Evolutionary conservation across 2,888 invertebrate species (phyloP), one percentile per base, ranked within the genome.

Genomic region (Heteropelma amictum): DNA sequence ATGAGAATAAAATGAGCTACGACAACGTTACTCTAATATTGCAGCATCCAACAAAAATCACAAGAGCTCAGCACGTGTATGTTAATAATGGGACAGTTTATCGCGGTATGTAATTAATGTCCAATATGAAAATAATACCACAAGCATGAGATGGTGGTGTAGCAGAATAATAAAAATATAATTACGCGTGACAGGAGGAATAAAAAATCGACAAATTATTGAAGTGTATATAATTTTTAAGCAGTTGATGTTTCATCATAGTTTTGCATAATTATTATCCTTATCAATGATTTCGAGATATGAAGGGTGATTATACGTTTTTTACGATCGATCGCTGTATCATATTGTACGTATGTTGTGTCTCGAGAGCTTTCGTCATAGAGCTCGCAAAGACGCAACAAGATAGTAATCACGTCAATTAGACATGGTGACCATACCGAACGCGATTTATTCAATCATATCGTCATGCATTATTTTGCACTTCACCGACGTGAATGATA

Each of bases 331-430:
- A n/a, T 23, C 49, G 23, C 42, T 14, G 12, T 40, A 49, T 73
- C 56, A 21, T 26, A 54, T 56, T 60, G 30, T 58, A 58, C 45
- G n/a, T 58, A 21, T 26, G 47, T 56, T 60, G 30, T 58, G 63
- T 51, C 17, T 58, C 51, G 54, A 12, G 19, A 12, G 70, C 60
- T 75, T 65, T 67, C 65, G 65, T 70, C 74, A 75, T 60, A 61
- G 61, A n/a, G n/a, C n/a, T n/a, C 65, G 54, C 23, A 70, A 26
- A 51, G 17, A 61, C 65, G 60, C 70, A 65, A 60, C 58, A 21
- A 38, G 42, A 65, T 53, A 45, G 14, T 65, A 70, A 70, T 70
- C 40, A 54, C 53, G 21, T 54, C 60, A 74, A 65, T 64, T 65
- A 58, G 17, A 64, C 54, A 61, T 45, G 47, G 40, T 60, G 26